Evolutionary conservation across 2,797 vertebrate species (phyloP), one percentile per base, ranked within the genome.

Genomic region (Amazonetta brasiliensis): DNA sequence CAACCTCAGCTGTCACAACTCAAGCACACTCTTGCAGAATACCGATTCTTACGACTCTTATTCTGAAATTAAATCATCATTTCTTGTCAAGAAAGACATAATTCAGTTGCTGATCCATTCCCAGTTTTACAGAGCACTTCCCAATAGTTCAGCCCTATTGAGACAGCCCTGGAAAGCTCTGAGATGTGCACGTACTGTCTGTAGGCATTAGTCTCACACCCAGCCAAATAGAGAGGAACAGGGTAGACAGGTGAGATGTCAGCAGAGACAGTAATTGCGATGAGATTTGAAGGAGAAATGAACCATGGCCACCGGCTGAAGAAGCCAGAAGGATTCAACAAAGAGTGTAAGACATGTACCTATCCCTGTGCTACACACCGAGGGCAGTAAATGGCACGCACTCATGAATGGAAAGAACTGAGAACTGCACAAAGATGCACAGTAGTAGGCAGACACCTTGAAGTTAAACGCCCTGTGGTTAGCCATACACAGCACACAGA

Each of bases 231-330:
- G 7, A 96, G 85, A 88, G 74, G 85, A 96, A 94, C 89, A 87
- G 91, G 69, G 91, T 26, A 95, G 90, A 88, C 92, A 97, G 94
- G 90, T 94, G 91, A 95, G 91, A 86, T 91, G 92, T 90, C 95
- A 94, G 73, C 79, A 83, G 73, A 93, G 94, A 88, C 91, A 96
- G 82, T 58, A 92, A 90, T 41, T 91, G 80, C 83, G 89, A 87
- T 26, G 74, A 95, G 89, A 95, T 48, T 88, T 94, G 95, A 91
- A 82, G 74, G 91, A 94, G 92, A 96, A 96, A 88, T 41, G 85
- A 95, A 92, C 88, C 94, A 67, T 62, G 69, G 94, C 76, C 79
- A 82, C 74, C 1, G 6, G 63, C 1, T 76, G 88, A 67, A 84
- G 89, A 50, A 92, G 74, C 72, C 76, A 44, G 80, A 91, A 90